A percentile compares a stretch with the other conserved stretches of the same genome.
Evolutionary conservation across 2,888 invertebrate genomes (phyloP).

Genomic region (Magallana nippona): DNA sequence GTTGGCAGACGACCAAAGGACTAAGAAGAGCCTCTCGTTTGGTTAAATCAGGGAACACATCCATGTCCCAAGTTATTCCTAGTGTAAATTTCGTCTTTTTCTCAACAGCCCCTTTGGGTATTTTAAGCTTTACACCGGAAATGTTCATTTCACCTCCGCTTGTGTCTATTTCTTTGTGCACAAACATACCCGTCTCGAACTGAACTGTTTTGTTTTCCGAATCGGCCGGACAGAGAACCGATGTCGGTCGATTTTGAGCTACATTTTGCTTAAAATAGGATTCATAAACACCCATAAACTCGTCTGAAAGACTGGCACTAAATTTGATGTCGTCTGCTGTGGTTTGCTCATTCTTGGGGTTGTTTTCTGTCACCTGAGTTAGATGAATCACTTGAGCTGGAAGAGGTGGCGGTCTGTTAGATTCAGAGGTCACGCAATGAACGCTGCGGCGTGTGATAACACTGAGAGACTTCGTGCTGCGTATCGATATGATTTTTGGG

Average conservation of each 20-base stretch:
- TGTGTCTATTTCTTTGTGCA: conserved; percentile 55
- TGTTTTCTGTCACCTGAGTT: conserved; percentile 35
- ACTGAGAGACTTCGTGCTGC: background rate
- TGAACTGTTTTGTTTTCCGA: conserved; percentile 9
- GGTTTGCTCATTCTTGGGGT: conserved; percentile 34
- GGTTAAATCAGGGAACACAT: conserved; percentile 50
- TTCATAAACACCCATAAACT: background rate
- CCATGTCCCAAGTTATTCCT: conserved; percentile 59
- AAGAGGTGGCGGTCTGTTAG: conserved; percentile 44
- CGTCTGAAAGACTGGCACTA: background rate
- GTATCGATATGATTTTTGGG: background rate
- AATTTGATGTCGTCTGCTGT: conserved; percentile 55
- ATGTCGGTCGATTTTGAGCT: conserved; percentile 54
- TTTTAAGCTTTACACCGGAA: conserved; percentile 56
- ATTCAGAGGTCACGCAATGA: conserved; percentile 28
- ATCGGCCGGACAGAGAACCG: conserved; percentile 45
- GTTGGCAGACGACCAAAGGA: conserved; percentile 63
- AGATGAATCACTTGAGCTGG: conserved; percentile 50
- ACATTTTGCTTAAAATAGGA: conserved; percentile 26
- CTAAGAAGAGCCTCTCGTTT: conserved; percentile 56
- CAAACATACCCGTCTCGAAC: conserved; percentile 56
- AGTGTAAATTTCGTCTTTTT: conserved; percentile 51
- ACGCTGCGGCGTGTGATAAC: background rate
- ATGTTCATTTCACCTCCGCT: conserved; percentile 54
- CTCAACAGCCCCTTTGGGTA: conserved; percentile 56